A percentile compares a stretch with the other conserved stretches of the same genome.
phyloP scores from a whole-genome alignment of 2,113 vertebrate species.

The Podarcis cretensis region DNA sequence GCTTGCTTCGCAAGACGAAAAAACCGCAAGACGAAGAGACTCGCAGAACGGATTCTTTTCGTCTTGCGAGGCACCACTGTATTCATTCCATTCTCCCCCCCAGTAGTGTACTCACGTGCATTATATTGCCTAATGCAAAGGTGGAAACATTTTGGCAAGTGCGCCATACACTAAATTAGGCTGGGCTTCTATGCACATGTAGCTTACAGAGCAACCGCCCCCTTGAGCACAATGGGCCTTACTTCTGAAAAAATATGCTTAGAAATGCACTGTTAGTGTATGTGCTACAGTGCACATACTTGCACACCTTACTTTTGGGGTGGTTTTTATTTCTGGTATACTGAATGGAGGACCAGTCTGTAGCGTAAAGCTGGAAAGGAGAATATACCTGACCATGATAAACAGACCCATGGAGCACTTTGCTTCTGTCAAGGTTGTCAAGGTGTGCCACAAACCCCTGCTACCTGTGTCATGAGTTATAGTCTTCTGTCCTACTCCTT shows the following conservation, averaged over 20 bases:
- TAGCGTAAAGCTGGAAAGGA: neutral
- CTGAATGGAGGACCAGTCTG: neutral
- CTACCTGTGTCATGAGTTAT: neutral
- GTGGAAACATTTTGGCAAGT: neutral
- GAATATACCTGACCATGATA: neutral
- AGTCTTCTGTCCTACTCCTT: neutral
- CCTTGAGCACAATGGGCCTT: neutral
- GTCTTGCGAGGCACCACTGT: too few species aligned
- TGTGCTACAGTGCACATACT: neutral
- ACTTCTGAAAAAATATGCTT: neutral
- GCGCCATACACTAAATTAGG: neutral
- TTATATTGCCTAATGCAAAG: neutral
- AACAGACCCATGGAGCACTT: too few species aligned
- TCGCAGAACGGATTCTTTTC: too few species aligned
- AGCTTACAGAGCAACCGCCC: neutral
- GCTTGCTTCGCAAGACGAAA: too few species aligned
- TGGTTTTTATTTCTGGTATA: neutral
- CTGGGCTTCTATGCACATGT: neutral
- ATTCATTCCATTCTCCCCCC: neutral
- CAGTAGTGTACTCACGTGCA: neutral
- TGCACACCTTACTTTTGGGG: neutral
- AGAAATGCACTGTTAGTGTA: neutral
- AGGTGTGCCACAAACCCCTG: neutral
- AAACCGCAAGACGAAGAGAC: too few species aligned
- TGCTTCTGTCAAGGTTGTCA: neutral